A percentile compares a stretch with the other conserved stretches of the same genome.
phyloP scores from a whole-genome alignment of 2,888 invertebrate species.

The Lepas anatifera region DNA sequence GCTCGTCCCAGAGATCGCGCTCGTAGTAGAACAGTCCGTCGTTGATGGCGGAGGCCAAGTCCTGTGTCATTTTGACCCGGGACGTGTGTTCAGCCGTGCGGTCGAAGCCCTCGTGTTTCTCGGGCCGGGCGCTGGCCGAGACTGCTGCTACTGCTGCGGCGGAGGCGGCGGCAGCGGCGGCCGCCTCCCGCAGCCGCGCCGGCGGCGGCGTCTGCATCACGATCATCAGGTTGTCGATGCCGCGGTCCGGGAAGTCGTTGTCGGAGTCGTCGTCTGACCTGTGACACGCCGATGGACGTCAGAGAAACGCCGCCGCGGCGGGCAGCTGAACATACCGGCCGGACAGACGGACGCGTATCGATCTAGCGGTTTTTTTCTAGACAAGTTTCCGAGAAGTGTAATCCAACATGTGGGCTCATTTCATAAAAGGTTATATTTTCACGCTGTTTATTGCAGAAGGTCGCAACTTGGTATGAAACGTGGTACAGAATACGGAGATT shows the following conservation, averaged over 20 bases:
- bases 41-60: slow-evolving; percentile 87
- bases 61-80: slow-evolving; percentile 86
- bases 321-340: too few species aligned
- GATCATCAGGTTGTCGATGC: slow-evolving; percentile 85
- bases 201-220: slow-evolving; percentile 59
- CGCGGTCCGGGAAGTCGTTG: slow-evolving; percentile 79
- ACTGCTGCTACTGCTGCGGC: slow-evolving; percentile 30
- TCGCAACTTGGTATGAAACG: too few species aligned
- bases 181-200: slow-evolving; percentile 30
- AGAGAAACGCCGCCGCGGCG: too few species aligned
- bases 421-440: too few species aligned
- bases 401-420: too few species aligned
- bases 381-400: too few species aligned
- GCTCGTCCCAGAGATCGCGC: slow-evolving; percentile 74
- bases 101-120: slow-evolving; percentile 80
- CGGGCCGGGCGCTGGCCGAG: slow-evolving; percentile 29
- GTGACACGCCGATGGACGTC: too few species aligned
- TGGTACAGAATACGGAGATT: too few species aligned
- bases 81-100: slow-evolving; percentile 80
- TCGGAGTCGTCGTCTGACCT: slow-evolving; percentile 24
- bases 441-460: too few species aligned
- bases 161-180: slow-evolving; percentile 59
- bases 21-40: slow-evolving; percentile 95
- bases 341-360: too few species aligned
- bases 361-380: too few species aligned